phyloP scores from a whole-genome alignment of 2,113 vertebrate genomes.

The Alosa alosa region DNA sequence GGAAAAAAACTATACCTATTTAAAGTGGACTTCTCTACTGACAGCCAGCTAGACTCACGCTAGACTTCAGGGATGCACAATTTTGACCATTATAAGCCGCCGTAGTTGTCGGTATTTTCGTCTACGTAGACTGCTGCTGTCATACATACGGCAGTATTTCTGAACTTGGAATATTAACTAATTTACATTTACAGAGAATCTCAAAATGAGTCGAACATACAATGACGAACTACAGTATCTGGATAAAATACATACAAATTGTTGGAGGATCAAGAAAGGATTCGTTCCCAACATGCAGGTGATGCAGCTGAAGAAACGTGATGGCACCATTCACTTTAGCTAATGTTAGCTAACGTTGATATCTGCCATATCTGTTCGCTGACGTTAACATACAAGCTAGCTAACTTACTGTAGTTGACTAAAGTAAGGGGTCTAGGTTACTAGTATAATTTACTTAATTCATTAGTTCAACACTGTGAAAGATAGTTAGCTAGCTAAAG shows the following conservation, averaged over 20 bases:
- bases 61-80: neutral
- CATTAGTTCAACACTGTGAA: neutral
- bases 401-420: neutral
- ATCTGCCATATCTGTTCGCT: neutral
- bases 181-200: neutral
- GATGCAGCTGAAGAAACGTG: slow-evolving; percentile 35
- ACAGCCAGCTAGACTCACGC: neutral
- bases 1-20: neutral
- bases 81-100: neutral
- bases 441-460: neutral
- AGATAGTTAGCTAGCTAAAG: neutral
- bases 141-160: neutral
- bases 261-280: slow-evolving; percentile 93
- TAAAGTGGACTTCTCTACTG: neutral
- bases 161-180: neutral
- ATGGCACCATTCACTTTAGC: neutral
- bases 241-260: slow-evolving; percentile 86
- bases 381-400: neutral
- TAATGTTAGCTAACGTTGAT: neutral
- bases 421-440: neutral
- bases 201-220: slow-evolving; percentile 86
- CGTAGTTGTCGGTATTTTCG: neutral
- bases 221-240: slow-evolving; percentile 95
- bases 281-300: slow-evolving; percentile 99
- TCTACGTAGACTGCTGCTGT: neutral